Evolutionary conservation across 2,888 invertebrate species (phyloP).

Genomic region (Abrostola triplasia): DNA sequence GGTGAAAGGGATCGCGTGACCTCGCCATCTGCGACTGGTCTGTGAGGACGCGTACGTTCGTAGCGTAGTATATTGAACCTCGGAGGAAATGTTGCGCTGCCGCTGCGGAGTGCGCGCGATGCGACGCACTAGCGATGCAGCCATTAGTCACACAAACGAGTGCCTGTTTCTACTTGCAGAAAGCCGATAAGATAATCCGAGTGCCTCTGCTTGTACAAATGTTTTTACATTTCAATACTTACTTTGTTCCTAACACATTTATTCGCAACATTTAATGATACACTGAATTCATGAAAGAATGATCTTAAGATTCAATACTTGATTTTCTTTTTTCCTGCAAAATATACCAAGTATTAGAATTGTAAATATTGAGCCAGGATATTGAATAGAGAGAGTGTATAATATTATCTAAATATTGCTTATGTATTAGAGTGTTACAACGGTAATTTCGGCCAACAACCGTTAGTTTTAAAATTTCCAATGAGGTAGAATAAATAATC

Average conservation of each 20-base stretch:
- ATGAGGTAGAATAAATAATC: conserved; percentile 61
- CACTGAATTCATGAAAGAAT: conserved; percentile 15
- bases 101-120: conserved; percentile 47
- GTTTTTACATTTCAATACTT: conserved; percentile 36
- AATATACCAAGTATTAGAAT: conserved; percentile 51
- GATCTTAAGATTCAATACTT: conserved; percentile 19
- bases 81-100: conserved; percentile 58
- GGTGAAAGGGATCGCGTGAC: conserved; percentile 84
- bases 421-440: conserved; percentile 66
- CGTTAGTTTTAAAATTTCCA: conserved; percentile 69
- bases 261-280: conserved; percentile 25
- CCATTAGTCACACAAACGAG: conserved; percentile 53
- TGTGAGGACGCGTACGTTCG: conserved; percentile 65
- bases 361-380: conserved; percentile 55
- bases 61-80: conserved; percentile 72
- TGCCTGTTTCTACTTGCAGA: conserved; percentile 52
- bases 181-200: conserved; percentile 55
- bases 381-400: conserved; percentile 52
- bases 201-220: conserved; percentile 35
- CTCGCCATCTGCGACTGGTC: conserved; percentile 75
- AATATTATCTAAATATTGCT: conserved; percentile 60
- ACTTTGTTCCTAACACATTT: conserved; percentile 17
- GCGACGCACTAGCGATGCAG: conserved; percentile 53
- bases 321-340: conserved; percentile 33
- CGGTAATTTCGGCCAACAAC: conserved; percentile 62